Evolutionary conservation across 2,888 invertebrate genomes (phyloP).

Genomic region (Drosophila infuscata): DNA sequence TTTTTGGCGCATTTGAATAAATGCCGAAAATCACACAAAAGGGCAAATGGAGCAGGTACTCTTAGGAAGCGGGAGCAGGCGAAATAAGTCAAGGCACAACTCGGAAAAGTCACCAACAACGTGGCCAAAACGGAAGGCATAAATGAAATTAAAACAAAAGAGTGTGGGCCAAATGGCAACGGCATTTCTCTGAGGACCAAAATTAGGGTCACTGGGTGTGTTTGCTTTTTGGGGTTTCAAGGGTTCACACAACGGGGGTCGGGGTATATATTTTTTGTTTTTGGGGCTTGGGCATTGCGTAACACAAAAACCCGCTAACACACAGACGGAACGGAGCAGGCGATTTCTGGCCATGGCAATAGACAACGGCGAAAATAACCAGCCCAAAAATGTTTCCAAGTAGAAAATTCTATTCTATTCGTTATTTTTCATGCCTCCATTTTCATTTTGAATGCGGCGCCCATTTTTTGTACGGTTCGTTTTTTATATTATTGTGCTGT

Average conservation of each 20-base stretch:
- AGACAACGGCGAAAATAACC: conserved; percentile 42
- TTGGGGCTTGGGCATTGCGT: conserved; percentile 57
- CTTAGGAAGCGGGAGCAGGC: conserved; percentile 28
- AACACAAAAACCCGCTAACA: conserved; percentile 69
- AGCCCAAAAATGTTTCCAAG: conserved; percentile 67
- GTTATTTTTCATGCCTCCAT: conserved; percentile 34
- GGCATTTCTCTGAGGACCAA: conserved; percentile 78
- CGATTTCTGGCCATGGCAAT: conserved; percentile 36
- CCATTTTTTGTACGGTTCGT: conserved; percentile 61
- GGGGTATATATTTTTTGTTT: background rate
- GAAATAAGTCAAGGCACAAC: conserved; percentile 50
- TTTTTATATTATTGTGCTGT: conserved; percentile 7
- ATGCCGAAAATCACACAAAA: conserved; percentile 64
- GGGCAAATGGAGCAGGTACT: conserved; percentile 28
- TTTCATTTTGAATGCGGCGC: conserved; percentile 72
- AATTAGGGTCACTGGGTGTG: conserved; percentile 84
- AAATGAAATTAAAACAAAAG: conserved; percentile 77
- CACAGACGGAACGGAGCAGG: conserved; percentile 37
- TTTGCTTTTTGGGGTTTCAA: conserved; percentile 56
- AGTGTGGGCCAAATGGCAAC: conserved; percentile 56
- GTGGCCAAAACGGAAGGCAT: conserved; percentile 77
- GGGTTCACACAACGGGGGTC: conserved; percentile 18
- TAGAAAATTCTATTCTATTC: conserved; percentile 58
- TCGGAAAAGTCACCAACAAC: conserved; percentile 61
- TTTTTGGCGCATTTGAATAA: conserved; percentile 48